Evolutionary conservation across 2,888 invertebrate genomes (phyloP).

Genomic region (Folsomia candida): DNA sequence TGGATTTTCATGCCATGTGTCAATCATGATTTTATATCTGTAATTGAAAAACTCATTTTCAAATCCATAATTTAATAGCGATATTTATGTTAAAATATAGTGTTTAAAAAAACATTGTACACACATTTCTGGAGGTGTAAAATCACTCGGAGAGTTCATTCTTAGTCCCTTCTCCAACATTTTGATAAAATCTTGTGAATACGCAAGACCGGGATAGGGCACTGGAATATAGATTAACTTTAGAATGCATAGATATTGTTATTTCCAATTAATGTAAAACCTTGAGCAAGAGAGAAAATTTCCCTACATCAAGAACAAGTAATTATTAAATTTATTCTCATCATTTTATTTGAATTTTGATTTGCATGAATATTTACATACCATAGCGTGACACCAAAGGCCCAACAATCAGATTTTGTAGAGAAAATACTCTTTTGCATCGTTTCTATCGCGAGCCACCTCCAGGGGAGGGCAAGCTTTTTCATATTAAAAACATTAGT

Average conservation of each 20-base stretch:
- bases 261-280: not conserved
- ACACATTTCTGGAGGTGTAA: slow-evolving; percentile 4
- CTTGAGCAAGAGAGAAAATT: slow-evolving; percentile 15
- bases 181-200: slow-evolving; percentile 10
- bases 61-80: not conserved
- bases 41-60: not conserved
- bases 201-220: slow-evolving; percentile 3
- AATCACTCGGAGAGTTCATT: slow-evolving; percentile 13
- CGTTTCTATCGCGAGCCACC: too few species aligned
- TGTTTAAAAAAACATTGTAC: not conserved
- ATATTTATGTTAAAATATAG: not conserved
- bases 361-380: too few species aligned
- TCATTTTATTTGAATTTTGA: too few species aligned
- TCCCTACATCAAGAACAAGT: too few species aligned
- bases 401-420: too few species aligned
- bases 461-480: too few species aligned
- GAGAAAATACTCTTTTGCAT: too few species aligned
- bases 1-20: slow-evolving; percentile 6
- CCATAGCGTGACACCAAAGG: too few species aligned
- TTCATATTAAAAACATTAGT: too few species aligned
- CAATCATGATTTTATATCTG: slow-evolving; percentile 17
- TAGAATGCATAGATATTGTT: not conserved
- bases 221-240: not conserved
- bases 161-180: slow-evolving; percentile 11
- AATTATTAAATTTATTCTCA: too few species aligned